Conservation (phyloP, 2,113 vertebrate species). For the Diadophis punctatus region DNA sequence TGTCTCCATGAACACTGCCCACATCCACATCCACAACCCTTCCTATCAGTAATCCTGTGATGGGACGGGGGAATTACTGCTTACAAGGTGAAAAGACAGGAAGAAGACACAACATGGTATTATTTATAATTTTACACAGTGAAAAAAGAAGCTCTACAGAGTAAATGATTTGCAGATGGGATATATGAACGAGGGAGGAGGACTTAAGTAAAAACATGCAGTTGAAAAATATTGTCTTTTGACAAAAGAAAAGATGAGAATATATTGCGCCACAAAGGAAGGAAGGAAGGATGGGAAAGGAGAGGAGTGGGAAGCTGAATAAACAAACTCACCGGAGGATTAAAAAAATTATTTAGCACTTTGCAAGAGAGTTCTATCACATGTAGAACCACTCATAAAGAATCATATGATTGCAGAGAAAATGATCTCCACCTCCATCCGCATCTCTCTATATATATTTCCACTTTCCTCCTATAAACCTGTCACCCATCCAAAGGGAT, state of each 20-base stretch:
- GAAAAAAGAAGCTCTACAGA: neutral
- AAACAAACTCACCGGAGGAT: neutral
- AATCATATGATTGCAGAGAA: neutral
- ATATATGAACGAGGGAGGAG: neutral
- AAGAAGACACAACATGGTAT: neutral
- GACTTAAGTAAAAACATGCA: neutral
- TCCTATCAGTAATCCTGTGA: neutral
- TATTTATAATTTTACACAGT: neutral
- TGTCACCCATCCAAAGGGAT: neutral
- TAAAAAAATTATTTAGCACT: neutral
- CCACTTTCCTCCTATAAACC: neutral
- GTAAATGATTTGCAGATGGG: neutral
- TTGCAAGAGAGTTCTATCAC: neutral
- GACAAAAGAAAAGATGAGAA: neutral
- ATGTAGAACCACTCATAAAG: neutral
- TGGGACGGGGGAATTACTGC: neutral
- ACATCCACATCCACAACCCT: neutral
- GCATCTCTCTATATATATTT: neutral
- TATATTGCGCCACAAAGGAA: neutral
- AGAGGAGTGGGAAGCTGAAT: neutral
- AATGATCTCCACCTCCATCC: neutral
- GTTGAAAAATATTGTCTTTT: neutral
- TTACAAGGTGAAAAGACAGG: neutral
- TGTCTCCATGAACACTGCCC: neutral
- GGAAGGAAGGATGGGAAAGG: neutral